Conservation (phyloP, 1,140 invertebrate genomes). For the Eriosoma lanigerum region DNA sequence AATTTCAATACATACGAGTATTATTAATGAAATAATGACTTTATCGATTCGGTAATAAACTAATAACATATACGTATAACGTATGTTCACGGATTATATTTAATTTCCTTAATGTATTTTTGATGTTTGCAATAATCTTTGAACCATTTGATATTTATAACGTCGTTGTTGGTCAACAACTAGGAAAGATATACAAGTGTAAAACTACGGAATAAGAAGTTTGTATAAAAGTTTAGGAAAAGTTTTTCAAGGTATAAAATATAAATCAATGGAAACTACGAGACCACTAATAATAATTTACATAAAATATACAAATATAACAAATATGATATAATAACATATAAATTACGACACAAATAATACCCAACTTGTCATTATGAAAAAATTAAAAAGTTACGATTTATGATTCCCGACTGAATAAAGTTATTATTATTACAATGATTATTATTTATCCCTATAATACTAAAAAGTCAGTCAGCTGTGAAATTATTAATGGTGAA, state of each 20-base stretch:
- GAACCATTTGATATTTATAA: not conserved
- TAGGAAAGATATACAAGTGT: not conserved
- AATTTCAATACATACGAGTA: not conserved
- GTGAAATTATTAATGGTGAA: no score
- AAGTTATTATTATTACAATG: not conserved
- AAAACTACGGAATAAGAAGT: slow-evolving; percentile 26
- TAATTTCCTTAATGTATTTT: slow-evolving; percentile 26
- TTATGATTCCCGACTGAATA: slow-evolving; percentile 17
- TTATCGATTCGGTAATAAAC: no score
- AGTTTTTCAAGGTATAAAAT: not conserved
- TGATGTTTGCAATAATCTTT: not conserved
- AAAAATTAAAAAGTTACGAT: not conserved
- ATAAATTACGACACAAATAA: not conserved
- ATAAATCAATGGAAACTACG: slow-evolving; percentile 24
- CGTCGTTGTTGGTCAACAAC: not conserved
- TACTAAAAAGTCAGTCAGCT: not conserved
- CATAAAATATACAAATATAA: not conserved
- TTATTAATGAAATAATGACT: not conserved
- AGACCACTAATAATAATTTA: not conserved
- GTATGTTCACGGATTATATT: not conserved
- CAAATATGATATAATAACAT: no score
- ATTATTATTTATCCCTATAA: not conserved
- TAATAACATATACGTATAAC: not conserved
- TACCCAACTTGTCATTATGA: not conserved
- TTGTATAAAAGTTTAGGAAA: slow-evolving; percentile 1